Evolutionary conservation across 2,888 invertebrate genomes (phyloP).

Genomic region (Uropetala carovei): DNA sequence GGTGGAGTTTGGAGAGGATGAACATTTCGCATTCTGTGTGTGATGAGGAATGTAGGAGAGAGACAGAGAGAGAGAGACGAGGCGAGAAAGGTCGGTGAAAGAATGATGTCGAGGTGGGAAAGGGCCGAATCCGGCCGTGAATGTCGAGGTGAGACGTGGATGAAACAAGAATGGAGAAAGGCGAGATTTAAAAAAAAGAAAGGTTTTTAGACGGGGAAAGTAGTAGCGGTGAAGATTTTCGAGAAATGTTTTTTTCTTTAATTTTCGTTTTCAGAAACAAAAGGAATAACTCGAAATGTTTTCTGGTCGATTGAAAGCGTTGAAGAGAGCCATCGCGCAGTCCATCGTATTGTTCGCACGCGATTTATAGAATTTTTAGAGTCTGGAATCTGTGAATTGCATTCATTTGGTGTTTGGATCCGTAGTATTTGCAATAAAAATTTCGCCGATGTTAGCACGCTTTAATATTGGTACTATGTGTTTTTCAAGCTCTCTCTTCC

Average conservation of each 20-base stretch:
- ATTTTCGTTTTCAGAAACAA: background rate
- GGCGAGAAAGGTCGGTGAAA: background rate
- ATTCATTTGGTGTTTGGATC: no score
- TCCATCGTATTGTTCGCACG: no score
- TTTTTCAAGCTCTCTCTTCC: no score
- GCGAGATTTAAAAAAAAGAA: background rate
- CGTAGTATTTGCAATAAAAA: no score
- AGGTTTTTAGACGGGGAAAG: background rate
- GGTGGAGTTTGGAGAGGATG: background rate
- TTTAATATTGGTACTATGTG: no score
- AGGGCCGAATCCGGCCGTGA: background rate
- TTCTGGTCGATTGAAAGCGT: no score
- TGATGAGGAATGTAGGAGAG: background rate
- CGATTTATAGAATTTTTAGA: no score
- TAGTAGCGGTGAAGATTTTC: background rate
- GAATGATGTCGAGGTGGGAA: background rate
- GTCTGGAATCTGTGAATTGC: no score
- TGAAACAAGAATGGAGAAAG: background rate
- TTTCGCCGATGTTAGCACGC: no score
- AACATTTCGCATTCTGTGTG: constrained; percentile 23
- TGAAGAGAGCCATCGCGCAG: no score
- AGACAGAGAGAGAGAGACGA: background rate
- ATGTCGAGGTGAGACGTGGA: constrained; percentile 7
- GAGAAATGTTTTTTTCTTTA: background rate
- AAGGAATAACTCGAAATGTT: background rate